These are phyloP conservation scores for Malurus splendens DNA, from an alignment of 2,797 vertebrate species.

Conservation along the genomic window DNA sequence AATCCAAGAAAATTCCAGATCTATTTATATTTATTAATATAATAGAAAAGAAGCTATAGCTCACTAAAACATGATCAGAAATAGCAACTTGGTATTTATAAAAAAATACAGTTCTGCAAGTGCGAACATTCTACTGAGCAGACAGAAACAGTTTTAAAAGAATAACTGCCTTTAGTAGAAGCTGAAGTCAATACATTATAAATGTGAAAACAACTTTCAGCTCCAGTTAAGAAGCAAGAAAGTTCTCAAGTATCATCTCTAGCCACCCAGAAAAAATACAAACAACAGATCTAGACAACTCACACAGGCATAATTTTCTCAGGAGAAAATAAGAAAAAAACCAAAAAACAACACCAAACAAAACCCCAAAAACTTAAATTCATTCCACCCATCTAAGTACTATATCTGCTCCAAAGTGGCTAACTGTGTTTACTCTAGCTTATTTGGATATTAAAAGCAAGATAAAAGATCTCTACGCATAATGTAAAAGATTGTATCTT, in stretches of 20 bases:
- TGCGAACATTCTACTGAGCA: not conserved
- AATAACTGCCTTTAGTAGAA: not conserved
- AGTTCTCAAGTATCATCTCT: not conserved
- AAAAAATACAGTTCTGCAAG: not conserved
- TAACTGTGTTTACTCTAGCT: not conserved
- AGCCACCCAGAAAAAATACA: not conserved
- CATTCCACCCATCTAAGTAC: not conserved
- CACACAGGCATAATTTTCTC: not conserved
- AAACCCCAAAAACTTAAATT: not conserved
- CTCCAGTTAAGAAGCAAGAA: not conserved
- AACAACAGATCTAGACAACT: not conserved
- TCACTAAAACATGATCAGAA: not conserved
- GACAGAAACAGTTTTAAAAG: not conserved
- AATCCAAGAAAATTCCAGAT: not conserved
- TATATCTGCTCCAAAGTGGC: not conserved
- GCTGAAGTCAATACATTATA: not conserved
- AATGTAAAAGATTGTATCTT: conserved; percentile 25
- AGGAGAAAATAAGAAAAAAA: not conserved
- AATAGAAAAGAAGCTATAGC: not conserved
- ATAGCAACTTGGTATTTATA: not conserved
- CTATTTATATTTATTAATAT: not conserved
- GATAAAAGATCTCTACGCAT: conserved; percentile 23
- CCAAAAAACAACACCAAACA: not conserved
- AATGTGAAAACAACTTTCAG: not conserved
- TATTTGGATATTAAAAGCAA: conserved; percentile 28